Conservation (phyloP, 1,140 invertebrate genomes). For the Eumeta japonica region DNA sequence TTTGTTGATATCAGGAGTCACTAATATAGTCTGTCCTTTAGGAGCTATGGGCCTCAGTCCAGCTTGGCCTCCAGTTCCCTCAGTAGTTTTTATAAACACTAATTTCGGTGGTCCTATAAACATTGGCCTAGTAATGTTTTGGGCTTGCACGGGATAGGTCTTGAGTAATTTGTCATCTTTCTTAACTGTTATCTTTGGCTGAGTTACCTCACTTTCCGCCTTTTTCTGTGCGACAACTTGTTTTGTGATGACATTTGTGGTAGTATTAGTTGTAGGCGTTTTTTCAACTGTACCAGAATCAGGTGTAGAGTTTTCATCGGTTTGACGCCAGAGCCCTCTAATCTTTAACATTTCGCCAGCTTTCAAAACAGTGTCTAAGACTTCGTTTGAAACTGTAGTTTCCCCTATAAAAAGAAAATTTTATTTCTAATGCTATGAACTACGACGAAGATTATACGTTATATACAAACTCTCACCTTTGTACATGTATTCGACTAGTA, state of each 20-base stretch:
- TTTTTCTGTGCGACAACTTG: constrained; percentile 31
- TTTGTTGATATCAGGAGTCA: constrained; percentile 27
- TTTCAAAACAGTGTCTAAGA: constrained; percentile 73
- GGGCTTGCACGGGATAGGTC: constrained; percentile 32
- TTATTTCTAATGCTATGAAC: neutral
- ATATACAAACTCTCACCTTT: constrained; percentile 43
- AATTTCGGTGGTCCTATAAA: constrained; percentile 54
- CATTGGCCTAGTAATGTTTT: constrained; percentile 41
- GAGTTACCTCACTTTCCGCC: constrained; percentile 19
- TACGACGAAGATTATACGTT: neutral
- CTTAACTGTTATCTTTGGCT: constrained; percentile 46
- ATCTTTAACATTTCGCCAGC: constrained; percentile 78
- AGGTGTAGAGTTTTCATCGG: constrained; percentile 47
- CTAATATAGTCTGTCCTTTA: constrained; percentile 51
- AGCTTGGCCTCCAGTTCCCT: constrained; percentile 30
- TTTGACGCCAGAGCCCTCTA: constrained; percentile 68
- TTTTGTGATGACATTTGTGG: constrained; percentile 24
- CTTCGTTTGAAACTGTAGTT: constrained; percentile 80
- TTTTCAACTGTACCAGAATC: constrained; percentile 30
- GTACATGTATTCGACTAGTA: constrained; percentile 85
- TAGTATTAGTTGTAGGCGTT: constrained; percentile 17
- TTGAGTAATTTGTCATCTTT: constrained; percentile 55
- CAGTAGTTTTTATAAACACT: constrained; percentile 53
- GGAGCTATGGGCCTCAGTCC: constrained; percentile 34
- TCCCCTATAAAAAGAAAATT: constrained; percentile 58